Conservation (phyloP, 2,797 vertebrate species). For the Luscinia megarhynchos region DNA sequence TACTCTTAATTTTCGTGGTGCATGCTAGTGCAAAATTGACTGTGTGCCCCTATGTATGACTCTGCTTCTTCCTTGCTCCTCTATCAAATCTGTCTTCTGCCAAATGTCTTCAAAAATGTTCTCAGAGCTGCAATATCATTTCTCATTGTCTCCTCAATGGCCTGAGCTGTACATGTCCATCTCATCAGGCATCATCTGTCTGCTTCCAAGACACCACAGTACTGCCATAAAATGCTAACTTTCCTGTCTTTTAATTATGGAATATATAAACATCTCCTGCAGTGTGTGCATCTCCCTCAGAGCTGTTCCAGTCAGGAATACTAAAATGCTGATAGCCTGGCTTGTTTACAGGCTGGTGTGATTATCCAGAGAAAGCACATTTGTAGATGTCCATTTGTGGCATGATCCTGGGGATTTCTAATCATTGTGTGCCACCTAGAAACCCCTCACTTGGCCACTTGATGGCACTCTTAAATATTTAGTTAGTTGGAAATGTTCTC, state of each 20-base stretch:
- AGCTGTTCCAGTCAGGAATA: background rate
- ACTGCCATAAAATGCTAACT: background rate
- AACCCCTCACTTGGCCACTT: conserved; percentile 24
- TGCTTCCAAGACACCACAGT: background rate
- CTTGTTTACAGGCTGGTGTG: conserved; percentile 2
- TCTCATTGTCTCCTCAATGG: background rate
- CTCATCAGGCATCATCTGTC: background rate
- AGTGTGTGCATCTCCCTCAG: background rate
- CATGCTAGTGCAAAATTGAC: background rate
- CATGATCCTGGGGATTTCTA: background rate
- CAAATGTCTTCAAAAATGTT: background rate
- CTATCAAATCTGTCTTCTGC: background rate
- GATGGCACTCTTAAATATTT: conserved; percentile 71
- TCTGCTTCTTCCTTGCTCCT: background rate
- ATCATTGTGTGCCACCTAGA: accelerated
- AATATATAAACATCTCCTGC: background rate
- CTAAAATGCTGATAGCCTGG: background rate
- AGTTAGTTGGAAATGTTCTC: background rate
- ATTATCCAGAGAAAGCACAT: background rate
- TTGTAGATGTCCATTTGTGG: background rate
- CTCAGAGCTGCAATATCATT: background rate
- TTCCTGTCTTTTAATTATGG: background rate
- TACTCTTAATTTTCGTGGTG: background rate
- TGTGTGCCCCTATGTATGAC: background rate
- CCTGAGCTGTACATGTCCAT: background rate